These are phyloP conservation scores for Cnemophilus loriae DNA, from an alignment of 2,113 vertebrate species.

Conservation along the genomic window DNA sequence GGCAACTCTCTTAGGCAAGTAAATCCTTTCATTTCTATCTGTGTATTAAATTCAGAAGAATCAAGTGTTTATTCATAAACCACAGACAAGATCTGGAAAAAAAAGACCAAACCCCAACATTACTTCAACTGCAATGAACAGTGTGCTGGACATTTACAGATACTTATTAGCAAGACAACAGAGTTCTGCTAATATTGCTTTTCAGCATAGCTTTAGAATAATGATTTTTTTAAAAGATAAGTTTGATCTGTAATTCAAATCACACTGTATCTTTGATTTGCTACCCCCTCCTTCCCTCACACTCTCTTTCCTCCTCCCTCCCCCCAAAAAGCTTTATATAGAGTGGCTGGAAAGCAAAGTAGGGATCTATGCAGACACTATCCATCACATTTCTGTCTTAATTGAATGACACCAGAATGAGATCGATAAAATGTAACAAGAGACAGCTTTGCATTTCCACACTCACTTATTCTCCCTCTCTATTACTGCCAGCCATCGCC, in stretches of 20 bases:
- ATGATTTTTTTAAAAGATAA: conserved; percentile 24
- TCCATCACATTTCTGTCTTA: conserved; percentile 81
- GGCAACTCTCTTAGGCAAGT: neutral
- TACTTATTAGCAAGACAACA: conserved; percentile 7
- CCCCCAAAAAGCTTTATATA: conserved; percentile 62
- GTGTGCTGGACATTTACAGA: neutral
- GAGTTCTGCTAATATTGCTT: conserved; percentile 55
- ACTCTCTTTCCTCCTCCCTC: neutral
- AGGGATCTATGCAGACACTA: conserved; percentile 74
- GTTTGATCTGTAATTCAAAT: conserved; percentile 76
- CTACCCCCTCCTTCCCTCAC: conserved; percentile 13
- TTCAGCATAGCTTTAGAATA: conserved; percentile 44
- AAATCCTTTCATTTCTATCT: conserved; percentile 12
- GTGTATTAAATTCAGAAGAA: conserved; percentile 33
- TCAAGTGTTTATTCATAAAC: conserved; percentile 17
- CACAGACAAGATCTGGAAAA: neutral
- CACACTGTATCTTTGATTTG: conserved; percentile 71
- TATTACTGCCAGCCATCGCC: conserved; percentile 67
- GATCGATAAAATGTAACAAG: conserved; percentile 79
- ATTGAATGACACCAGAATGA: conserved; percentile 82
- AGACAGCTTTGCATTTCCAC: conserved; percentile 82
- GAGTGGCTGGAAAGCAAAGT: conserved; percentile 64
- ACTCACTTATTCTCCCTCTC: conserved; percentile 72
- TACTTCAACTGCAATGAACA: neutral
- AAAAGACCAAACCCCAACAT: neutral